A percentile compares a stretch with the other conserved stretches of the same genome.
Evolutionary conservation across 2,797 vertebrate genomes (phyloP).

Genomic region (Eidolon dupreanum): DNA sequence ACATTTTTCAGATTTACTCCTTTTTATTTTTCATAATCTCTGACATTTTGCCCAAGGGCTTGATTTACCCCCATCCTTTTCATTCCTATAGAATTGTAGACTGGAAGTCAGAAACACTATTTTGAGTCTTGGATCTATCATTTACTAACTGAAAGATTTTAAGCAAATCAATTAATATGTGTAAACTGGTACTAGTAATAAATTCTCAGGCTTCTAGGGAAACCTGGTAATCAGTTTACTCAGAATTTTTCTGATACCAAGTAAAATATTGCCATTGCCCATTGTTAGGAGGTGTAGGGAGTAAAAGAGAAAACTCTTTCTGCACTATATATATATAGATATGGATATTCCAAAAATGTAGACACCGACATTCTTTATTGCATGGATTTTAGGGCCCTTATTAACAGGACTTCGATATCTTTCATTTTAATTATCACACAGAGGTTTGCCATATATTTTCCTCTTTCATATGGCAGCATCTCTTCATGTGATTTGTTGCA

Average conservation of each 20-base stretch:
- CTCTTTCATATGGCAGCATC: conserved; percentile 68
- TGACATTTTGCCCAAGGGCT: background rate
- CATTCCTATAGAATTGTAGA: background rate
- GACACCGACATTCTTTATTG: background rate
- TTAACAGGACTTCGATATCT: conserved; percentile 59
- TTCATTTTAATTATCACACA: conserved; percentile 38
- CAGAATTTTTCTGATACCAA: background rate
- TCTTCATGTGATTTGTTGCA: conserved; percentile 74
- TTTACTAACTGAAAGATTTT: background rate
- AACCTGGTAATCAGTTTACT: background rate
- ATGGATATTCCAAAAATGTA: background rate
- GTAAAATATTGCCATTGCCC: background rate
- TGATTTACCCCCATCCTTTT: background rate
- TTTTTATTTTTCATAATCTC: background rate
- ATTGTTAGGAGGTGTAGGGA: background rate
- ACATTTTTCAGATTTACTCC: background rate
- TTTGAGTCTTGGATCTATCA: background rate
- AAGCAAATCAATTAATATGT: background rate
- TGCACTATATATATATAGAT: background rate
- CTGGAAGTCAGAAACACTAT: background rate
- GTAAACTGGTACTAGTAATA: background rate
- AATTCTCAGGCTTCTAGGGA: background rate
- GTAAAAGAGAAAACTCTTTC: background rate
- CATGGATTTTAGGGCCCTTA: background rate
- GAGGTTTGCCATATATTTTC: conserved; percentile 51